Evolutionary conservation across 1,140 invertebrate species (phyloP), one percentile per base, ranked within the genome.

Genomic region (Drosophila persimilis): DNA sequence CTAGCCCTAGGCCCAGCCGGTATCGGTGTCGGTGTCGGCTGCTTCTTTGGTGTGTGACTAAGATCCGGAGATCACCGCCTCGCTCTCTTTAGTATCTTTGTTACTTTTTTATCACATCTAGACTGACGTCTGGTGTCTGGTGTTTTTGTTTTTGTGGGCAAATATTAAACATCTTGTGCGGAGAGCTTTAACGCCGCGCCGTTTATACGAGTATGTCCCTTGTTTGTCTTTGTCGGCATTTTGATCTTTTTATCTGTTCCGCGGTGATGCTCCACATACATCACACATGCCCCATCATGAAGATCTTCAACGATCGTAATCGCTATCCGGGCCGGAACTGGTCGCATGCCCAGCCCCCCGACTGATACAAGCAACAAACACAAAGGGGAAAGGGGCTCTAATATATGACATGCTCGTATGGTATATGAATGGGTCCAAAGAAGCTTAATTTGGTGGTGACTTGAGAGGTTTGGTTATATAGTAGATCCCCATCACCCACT

Each of bases 181-280:
- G 35, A 39, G 11, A 20, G 48, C 24, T 55, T 55, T 52, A 45
- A 62, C 48, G 59, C 48, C 59, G 58, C 48, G 59, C 48, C 59
- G 58, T 60, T 60, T 51, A 52, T 60, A 15, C 8, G 20, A 22
- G 24, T 9, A 6, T 17, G 20, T 50, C 15, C 3, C 29, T 5
- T 81, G 48, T 80, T 73, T 80, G 57, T 41, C 48, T 76, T 86
- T 85, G 81, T 63, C 81, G 81, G 81, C 81, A 24, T 81, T 81
- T 85, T 81, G 73, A 86, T 75, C 61, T 85, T 73, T 67, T 58
- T 83, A 39, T 64, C 47, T 69, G 62, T 73, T 50, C 41, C 65
- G 47, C 31, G 51, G 39, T 48, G 71, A 80, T 85, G 83, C 81
- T 85, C 77, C 78, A 85, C 62, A 84, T 77, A 24, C 46, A 67